These are phyloP conservation scores for Podotricha telesiphe DNA, from an alignment of 2,888 invertebrate species.

Conservation along the genomic window DNA sequence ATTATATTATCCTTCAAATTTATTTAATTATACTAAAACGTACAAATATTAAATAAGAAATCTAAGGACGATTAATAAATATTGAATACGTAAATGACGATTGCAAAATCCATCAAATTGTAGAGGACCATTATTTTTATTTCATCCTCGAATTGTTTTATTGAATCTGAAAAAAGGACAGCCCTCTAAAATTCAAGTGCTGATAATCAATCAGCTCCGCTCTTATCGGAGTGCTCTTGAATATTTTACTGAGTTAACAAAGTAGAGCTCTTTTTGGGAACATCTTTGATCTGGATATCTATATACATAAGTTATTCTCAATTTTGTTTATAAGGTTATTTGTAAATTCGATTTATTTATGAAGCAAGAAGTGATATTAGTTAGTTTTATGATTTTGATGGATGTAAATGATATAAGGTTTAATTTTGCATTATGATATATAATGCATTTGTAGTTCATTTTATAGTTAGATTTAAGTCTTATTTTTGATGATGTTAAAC, in stretches of 20 bases:
- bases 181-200: constrained; percentile 16
- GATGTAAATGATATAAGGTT: background rate
- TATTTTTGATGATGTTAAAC: no score
- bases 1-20: no score
- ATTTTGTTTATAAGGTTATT: background rate
- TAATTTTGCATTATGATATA: no score
- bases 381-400: background rate
- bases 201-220: constrained; percentile 27
- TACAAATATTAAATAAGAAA: background rate
- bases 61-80: background rate
- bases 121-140: constrained; percentile 17
- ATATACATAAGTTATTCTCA: background rate
- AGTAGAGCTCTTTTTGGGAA: constrained; percentile 3
- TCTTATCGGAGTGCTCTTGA: constrained; percentile 29
- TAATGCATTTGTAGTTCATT: no score
- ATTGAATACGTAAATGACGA: constrained; percentile 1
- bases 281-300: constrained; percentile 13
- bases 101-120: background rate
- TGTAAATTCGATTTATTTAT: constrained; percentile 8
- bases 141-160: constrained; percentile 29
- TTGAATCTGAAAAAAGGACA: constrained; percentile 29
- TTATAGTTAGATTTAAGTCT: no score
- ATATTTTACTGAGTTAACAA: constrained; percentile 27
- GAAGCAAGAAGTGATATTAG: background rate
- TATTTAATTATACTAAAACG: background rate